phyloP scores from a whole-genome alignment of 2,888 invertebrate species.

The Teleogryllus oceanicus region DNA sequence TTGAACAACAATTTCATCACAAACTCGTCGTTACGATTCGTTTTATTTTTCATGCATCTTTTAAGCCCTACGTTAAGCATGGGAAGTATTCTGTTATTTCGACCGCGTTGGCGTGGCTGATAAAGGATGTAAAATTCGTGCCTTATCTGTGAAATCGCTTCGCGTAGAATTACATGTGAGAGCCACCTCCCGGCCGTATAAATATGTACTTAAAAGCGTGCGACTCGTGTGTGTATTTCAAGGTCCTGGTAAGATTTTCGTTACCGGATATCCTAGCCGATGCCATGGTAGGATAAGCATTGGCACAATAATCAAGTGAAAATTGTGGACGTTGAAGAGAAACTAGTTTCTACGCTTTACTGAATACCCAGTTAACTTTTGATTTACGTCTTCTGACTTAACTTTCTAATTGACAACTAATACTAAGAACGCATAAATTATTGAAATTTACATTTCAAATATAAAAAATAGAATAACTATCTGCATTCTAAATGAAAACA shows the following conservation, averaged over 20 bases:
- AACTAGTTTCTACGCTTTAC: too few species aligned
- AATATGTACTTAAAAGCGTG: conserved; percentile 4
- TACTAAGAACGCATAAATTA: too few species aligned
- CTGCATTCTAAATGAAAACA: too few species aligned
- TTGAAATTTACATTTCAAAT: too few species aligned
- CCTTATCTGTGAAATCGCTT: background rate
- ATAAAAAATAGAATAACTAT: too few species aligned
- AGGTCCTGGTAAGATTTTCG: background rate
- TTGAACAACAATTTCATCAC: conserved; percentile 18
- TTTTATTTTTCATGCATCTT: background rate
- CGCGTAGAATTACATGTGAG: background rate
- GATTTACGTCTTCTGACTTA: too few species aligned
- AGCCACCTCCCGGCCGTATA: background rate
- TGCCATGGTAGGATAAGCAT: too few species aligned
- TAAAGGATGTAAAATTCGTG: background rate
- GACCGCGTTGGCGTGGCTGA: background rate
- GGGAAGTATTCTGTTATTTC: conserved; percentile 7
- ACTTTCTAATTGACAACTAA: too few species aligned
- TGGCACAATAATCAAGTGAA: too few species aligned
- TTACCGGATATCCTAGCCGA: background rate
- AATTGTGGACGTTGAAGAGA: too few species aligned
- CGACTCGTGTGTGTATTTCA: conserved; percentile 6
- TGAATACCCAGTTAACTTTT: too few species aligned
- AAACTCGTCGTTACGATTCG: conserved; percentile 6
- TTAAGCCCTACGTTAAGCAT: background rate